A percentile compares a stretch with the other conserved stretches of the same genome.
phyloP scores from a whole-genome alignment of 1,140 invertebrate genomes.

The Oedothorax gibbosus region DNA sequence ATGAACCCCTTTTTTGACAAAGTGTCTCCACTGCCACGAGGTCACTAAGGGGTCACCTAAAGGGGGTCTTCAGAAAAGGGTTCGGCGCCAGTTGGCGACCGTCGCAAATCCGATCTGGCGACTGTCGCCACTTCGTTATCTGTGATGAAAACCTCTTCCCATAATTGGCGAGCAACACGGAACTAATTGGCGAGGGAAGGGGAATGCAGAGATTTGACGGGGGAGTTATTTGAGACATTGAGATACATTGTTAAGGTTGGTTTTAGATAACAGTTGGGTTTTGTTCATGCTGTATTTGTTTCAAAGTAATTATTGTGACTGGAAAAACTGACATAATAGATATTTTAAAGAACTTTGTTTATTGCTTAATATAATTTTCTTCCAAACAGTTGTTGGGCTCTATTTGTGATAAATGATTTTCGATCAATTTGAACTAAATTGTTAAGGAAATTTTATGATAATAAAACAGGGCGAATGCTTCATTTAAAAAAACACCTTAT shows the following conservation, averaged over 20 bases:
- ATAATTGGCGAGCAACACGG: slow-evolving; percentile 21
- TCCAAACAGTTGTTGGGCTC: no score
- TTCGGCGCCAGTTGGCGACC: not conserved
- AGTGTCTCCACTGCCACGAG: not conserved
- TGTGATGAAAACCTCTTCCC: not conserved
- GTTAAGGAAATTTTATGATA: no score
- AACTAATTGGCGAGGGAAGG: slow-evolving; percentile 49
- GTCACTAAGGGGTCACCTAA: not conserved
- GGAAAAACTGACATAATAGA: no score
- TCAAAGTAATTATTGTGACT: no score
- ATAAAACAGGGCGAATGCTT: no score
- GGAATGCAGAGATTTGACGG: slow-evolving; percentile 20
- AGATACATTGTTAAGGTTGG: not conserved
- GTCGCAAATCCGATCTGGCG: slow-evolving; percentile 23
- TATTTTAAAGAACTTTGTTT: no score
- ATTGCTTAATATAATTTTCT: no score
- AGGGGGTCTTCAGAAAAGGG: not conserved
- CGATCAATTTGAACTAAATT: no score
- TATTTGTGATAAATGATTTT: no score
- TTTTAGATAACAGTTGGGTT: not conserved
- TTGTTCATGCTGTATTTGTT: no score
- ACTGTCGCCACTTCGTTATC: slow-evolving; percentile 52
- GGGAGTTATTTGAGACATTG: not conserved
- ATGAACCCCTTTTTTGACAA: slow-evolving; percentile 1
- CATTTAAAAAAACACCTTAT: no score